Conservation (phyloP, 2,113 vertebrate species). For the Nansenia antarctica region DNA sequence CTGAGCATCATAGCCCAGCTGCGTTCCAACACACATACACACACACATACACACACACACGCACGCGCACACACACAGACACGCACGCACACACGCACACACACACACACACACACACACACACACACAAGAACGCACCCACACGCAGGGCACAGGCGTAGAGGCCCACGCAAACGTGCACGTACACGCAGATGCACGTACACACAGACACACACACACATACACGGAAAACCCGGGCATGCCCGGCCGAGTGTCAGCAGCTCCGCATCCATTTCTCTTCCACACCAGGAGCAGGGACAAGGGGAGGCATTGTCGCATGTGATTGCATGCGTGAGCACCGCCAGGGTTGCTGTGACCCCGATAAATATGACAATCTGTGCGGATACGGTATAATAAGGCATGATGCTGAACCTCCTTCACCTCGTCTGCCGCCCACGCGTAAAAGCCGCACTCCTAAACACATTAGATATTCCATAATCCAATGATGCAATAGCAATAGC, state of each 20-base stretch:
- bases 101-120: constrained; percentile 43
- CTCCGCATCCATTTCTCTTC: constrained; percentile 42
- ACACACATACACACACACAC: neutral
- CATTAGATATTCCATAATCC: constrained; percentile 55
- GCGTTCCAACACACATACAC: constrained; percentile 21
- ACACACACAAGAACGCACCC: too few relatives aligned
- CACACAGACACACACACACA: constrained; percentile 22
- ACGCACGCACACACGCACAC: constrained; percentile 10
- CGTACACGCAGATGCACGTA: neutral
- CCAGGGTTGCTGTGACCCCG: constrained; percentile 50
- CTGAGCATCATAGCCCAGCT: constrained; percentile 40
- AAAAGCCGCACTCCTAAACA: constrained; percentile 42
- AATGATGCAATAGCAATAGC: constrained; percentile 50
- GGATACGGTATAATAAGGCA: constrained; percentile 11
- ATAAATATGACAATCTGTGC: constrained; percentile 53
- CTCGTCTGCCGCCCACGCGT: constrained; percentile 45
- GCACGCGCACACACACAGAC: neutral
- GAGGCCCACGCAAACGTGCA: neutral
- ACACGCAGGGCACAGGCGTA: neutral
- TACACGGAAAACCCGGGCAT: constrained; percentile 69
- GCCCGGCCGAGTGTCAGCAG: constrained; percentile 55
- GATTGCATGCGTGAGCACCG: constrained; percentile 29
- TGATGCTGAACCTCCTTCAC: constrained; percentile 6
- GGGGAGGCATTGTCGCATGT: constrained; percentile 40
- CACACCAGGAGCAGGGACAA: constrained; percentile 49